Evolutionary conservation across 1,140 invertebrate genomes (phyloP).

Genomic region (Macrotrachela quadricornifera): DNA sequence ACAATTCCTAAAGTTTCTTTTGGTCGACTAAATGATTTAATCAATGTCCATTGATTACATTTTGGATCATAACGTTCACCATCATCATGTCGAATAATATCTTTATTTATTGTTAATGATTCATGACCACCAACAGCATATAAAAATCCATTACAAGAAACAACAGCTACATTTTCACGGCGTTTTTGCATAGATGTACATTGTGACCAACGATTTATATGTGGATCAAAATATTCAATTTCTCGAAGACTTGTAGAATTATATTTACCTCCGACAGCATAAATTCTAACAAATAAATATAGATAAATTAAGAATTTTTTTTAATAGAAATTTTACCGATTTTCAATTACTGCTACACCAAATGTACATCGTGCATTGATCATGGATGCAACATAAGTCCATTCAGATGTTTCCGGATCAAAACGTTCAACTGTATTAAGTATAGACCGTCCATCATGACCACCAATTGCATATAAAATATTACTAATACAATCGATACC

Average conservation of each 20-base stretch:
- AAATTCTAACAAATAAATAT: conserved; percentile 33
- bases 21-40: conserved; percentile 23
- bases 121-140: conserved; percentile 28
- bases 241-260: conserved; percentile 67
- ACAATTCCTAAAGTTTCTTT: conserved; percentile 19
- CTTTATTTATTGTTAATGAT: conserved; percentile 6
- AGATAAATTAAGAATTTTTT: no score
- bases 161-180: conserved; percentile 21
- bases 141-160: background rate
- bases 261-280: conserved; percentile 75
- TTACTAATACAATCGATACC: conserved; percentile 50
- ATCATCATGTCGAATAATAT: conserved; percentile 34
- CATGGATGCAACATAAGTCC: conserved; percentile 70
- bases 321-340: no score
- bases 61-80: conserved; percentile 31
- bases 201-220: conserved; percentile 56
- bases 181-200: conserved; percentile 55
- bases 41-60: conserved; percentile 30
- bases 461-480: conserved; percentile 66
- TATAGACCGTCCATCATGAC: conserved; percentile 65
- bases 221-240: conserved; percentile 54
- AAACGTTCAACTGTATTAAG: conserved; percentile 42
- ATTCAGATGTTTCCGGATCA: conserved; percentile 60
- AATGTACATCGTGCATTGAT: conserved; percentile 55
- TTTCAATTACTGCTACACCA: conserved; percentile 15